Base-by-base conservation (phyloP, 1,140 invertebrate genomes). In the Rhynchophorus ferrugineus region DNA sequence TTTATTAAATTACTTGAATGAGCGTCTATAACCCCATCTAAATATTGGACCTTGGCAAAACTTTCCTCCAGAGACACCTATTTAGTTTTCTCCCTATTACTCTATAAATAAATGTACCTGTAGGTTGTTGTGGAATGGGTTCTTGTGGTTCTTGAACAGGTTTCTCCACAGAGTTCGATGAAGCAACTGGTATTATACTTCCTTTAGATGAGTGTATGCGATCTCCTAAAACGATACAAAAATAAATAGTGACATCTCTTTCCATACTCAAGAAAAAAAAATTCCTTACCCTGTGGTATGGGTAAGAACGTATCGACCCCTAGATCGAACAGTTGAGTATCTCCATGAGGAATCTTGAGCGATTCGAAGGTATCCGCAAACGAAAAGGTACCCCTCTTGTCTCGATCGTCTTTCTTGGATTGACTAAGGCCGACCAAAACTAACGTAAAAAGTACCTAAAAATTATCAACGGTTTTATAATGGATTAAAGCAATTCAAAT, bases 101-200 rank as follows among this genome's bases (percentile, higher is more conserved):
- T n/a, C n/a, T n/a, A n/a, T n/a, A n/a, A n/a, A n/a, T n/a, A n/a
- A n/a, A n/a, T n/a, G n/a, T 11, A 34, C 19, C 21, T 13, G 7
- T 7, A 20, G 49, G 13, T 16, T 47, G 47, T 18, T 45, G 49
- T 9, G 53, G 57, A 6, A 49, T 38, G 2, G 44, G 41, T 9
- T 59, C 62, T 29, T 58, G 56, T 3, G 49, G 17, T 50, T 64
- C 62, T 49, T 60, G 56, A 2, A 64, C 62, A 8, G 62, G 62
- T 41, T 64, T 64, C 11, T 64, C 62, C 6, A 64, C 22, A 5
- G 58, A 57, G 54, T 64, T 64, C 2, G 57, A 53, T 8, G 11
- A 19, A n/a, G 35, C 37, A 29, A 54, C 49, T 1, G 53, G 45
- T 2, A 21, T 17, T n/a, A 49, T 43, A 9, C 46, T 44, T 13